Evolutionary conservation across 2,113 vertebrate genomes (phyloP), one percentile per base, ranked within the genome.

Genomic region (Hyla sarda): DNA sequence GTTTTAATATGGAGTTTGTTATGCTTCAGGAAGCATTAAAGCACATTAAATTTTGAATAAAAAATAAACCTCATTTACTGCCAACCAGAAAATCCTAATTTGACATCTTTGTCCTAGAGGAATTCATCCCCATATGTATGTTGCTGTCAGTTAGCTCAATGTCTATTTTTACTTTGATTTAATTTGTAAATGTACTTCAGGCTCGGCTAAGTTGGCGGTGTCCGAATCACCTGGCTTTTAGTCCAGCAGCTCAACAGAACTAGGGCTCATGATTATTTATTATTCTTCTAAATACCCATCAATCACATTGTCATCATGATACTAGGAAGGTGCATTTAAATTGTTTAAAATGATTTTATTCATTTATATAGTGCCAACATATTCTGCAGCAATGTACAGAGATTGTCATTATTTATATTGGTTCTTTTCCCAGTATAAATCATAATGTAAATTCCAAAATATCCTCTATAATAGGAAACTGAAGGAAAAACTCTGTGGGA

Each of bases 41-140:
- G 19, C 50, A 71, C 67, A 72, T 83, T 74, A 83, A 28, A 58
- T 58, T 52, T 74, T 71, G 65, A 58, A 75, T 54, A 48, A 84
- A 74, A 84, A 84, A 75, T 47, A 60, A 75, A 56, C 37, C 37
- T 84, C 48, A 83, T 72, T 83, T 25, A 84, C 54, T 75, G 52
- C 82, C 50, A 83, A 60, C 52, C 54, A 75, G 52, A 84, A 60
- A 75, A 75, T 84, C 54, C 75, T 75, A 73, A 60, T 60, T 84
- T 84, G 52, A 84, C 82, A 75, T 75, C 82, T 84, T 84, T 84
- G 71, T 84, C 52, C 82, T 75, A 56, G 34, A 75, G 71, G 71
- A 84, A 84, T 84, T 75, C 71, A 45, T 75, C 60, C 25, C 54
- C 82, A 41, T 48, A 75, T 60, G 30, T 52, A 84, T 75, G 52